Evolutionary conservation across 2,888 invertebrate genomes (phyloP), one percentile per base, ranked within the genome.

Genomic region (Dyspetes luteomarginatus): DNA sequence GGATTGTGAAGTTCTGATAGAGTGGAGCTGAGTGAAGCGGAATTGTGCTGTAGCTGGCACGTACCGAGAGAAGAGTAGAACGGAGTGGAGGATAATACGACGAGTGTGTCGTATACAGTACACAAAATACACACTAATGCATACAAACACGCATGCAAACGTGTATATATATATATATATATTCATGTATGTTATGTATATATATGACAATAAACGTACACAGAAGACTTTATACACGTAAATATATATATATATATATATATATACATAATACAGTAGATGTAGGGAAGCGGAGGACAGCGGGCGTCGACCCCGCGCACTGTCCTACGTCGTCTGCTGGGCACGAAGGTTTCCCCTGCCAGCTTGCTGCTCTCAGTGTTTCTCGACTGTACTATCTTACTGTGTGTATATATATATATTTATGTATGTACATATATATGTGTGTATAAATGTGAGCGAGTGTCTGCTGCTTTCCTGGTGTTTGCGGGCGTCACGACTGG

Each of bases 271-370:
- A 76, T 81, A 80, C 67, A 76, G 76, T 84, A 64, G 77, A 82
- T 55, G 78, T 67, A 79, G 77, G 74, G 52, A 81, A 82, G 86
- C 85, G 86, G 86, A 84, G 87, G 86, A 85, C 85, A 81, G 83
- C 87, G 89, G 88, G 84, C 89, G 83, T 87, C 87, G 89, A 89
- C 89, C 89, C 86, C 88, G 86, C 82, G 85, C 83, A 83, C 86
- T 88, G 88, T 88, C 88, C 88, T 88, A 86, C 86, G 87, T 87
- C 86, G 84, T 82, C 78, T 85, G 85, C 81, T 81, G 76, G 81
- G 73, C 77, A 65, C 73, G 64, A 81, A 81, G 77, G 73, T 74
- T 77, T n/a, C 73, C 68, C 80, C 78, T 56, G 48, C 50, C 58
- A 77, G 77, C 73, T 58, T 68, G 75, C 72, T 69, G 73, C 69